Percentiles rank a stretch among this genome's conserved stretches.
phyloP scores from a whole-genome alignment of 2,113 vertebrate genomes.

The Nesoenas mayeri region DNA sequence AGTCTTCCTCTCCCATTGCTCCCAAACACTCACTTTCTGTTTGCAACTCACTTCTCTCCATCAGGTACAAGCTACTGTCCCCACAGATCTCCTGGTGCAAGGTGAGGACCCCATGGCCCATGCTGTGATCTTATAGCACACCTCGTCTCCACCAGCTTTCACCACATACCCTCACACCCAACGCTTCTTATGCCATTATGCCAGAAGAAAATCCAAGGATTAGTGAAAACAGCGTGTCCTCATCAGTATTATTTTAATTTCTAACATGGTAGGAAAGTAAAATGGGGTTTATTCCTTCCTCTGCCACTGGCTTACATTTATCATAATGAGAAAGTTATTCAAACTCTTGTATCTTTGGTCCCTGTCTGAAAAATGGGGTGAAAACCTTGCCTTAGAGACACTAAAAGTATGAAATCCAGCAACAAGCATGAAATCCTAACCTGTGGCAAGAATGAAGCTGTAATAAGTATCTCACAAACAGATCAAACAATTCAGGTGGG shows the following conservation, averaged over 20 bases:
- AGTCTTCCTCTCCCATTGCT: not conserved
- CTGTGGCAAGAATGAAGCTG: not conserved
- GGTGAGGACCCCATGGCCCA: rapidly evolving
- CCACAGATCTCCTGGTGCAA: not conserved
- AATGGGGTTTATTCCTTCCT: not conserved
- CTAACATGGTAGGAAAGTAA: not conserved
- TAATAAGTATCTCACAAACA: not conserved
- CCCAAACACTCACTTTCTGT: rapidly evolving
- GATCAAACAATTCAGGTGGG: not conserved
- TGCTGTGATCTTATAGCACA: rapidly evolving
- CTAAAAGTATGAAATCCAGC: not conserved
- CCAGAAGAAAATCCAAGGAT: not conserved
- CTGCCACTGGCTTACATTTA: not conserved
- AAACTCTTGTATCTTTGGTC: not conserved
- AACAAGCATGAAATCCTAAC: not conserved
- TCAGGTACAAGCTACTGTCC: not conserved
- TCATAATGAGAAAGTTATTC: not conserved
- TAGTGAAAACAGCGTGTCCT: rapidly evolving
- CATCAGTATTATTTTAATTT: not conserved
- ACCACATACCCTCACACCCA: rapidly evolving
- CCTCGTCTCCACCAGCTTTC: not conserved
- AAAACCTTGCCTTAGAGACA: not conserved
- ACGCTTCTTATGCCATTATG: rapidly evolving
- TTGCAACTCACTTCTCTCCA: not conserved
- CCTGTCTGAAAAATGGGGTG: rapidly evolving